These are phyloP conservation scores for Oasisia sp. DNA, from an alignment of 2,888 invertebrate genomes.

Conservation along the genomic window DNA sequence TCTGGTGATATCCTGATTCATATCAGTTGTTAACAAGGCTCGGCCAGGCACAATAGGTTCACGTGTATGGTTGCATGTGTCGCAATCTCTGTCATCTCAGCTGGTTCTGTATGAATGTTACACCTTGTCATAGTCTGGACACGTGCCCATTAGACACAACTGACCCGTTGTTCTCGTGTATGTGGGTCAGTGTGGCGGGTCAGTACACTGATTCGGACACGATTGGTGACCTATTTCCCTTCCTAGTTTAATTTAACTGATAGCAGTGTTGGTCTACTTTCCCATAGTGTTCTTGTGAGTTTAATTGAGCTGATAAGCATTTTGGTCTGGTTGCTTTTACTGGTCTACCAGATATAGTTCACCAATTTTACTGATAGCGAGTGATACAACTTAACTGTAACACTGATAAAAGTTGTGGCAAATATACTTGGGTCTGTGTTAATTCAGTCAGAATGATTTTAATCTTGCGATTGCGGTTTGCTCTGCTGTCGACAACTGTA, in stretches of 20 bases:
- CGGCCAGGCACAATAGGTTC: not conserved
- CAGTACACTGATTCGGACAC: not conserved
- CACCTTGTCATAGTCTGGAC: not conserved
- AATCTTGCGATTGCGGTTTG: no score
- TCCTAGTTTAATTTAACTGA: not conserved
- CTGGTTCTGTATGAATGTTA: not conserved
- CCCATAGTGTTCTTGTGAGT: not conserved
- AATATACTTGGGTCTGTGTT: no score
- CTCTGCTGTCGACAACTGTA: no score
- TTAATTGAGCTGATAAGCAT: not conserved
- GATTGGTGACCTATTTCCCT: not conserved
- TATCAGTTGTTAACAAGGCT: not conserved
- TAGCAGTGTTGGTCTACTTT: not conserved
- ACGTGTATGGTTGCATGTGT: not conserved
- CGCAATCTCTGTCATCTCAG: not conserved
- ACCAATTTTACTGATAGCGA: not conserved
- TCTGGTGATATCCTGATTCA: not conserved
- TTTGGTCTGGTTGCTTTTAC: not conserved
- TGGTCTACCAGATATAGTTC: no score
- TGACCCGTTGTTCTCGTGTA: not conserved
- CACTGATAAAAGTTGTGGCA: no score
- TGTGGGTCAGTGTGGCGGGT: not conserved
- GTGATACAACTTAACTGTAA: not conserved
- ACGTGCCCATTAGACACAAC: not conserved
- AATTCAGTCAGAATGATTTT: no score